Conservation (phyloP, 1,140 invertebrate genomes). For the Tetranychus urticae region DNA sequence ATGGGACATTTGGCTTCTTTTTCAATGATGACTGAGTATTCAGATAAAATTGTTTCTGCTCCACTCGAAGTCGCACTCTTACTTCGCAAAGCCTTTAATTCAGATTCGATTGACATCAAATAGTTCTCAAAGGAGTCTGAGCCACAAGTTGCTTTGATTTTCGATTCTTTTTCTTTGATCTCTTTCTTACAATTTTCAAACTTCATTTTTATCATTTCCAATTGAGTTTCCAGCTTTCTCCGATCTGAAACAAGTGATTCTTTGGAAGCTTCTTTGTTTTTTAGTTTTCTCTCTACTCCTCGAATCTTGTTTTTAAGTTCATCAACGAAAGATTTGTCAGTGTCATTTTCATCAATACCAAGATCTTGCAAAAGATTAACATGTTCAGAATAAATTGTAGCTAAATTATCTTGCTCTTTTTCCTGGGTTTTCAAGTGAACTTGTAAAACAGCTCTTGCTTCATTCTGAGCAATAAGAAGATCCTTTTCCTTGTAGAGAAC, state of each 20-base stretch:
- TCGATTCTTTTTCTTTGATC: neutral
- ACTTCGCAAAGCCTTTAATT: neutral
- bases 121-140: neutral
- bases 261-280: neutral
- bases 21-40: neutral
- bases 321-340: neutral
- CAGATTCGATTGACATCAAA: neutral
- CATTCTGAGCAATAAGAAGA: neutral
- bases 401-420: neutral
- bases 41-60: neutral
- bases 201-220: neutral
- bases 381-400: neutral
- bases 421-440: neutral
- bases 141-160: neutral
- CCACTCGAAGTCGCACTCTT: neutral
- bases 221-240: neutral
- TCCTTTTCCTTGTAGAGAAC: neutral
- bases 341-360: neutral
- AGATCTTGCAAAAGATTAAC: neutral
- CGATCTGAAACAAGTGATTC: neutral
- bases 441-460: neutral
- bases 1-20: neutral
- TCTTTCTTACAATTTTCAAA: neutral
- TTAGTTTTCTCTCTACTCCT: neutral
- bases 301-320: neutral